Conservation (phyloP, 2,797 vertebrate species). For the Intellagama lesueurii region DNA sequence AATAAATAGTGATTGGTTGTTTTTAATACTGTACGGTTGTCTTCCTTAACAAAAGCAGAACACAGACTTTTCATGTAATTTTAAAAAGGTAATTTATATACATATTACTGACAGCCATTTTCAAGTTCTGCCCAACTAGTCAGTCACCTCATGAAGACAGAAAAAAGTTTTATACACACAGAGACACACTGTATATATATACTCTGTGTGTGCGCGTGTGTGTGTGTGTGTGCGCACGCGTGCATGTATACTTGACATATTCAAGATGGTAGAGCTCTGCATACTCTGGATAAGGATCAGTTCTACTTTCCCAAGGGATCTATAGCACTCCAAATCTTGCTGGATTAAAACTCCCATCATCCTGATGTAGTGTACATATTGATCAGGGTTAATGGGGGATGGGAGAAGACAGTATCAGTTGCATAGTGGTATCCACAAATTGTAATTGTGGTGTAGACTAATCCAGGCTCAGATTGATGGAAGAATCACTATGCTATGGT, state of each 20-base stretch:
- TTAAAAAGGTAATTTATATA: constrained; percentile 23
- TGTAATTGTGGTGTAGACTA: too few species aligned
- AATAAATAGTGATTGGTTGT: constrained; percentile 35
- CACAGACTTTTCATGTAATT: constrained; percentile 8
- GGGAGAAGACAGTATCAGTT: too few species aligned
- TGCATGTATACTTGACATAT: not conserved
- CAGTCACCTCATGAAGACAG: not conserved
- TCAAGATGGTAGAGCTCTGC: not conserved
- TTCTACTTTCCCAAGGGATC: not conserved
- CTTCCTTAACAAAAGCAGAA: constrained; percentile 19
- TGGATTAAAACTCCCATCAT: not conserved
- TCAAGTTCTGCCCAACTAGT: constrained; percentile 14
- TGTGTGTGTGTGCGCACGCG: too few species aligned
- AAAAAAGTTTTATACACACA: not conserved
- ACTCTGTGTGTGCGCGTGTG: too few species aligned
- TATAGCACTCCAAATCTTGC: not conserved
- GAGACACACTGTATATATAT: too few species aligned
- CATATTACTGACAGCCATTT: constrained; percentile 17
- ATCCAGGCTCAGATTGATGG: too few species aligned
- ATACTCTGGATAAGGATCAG: not conserved
- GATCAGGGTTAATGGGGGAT: too few species aligned
- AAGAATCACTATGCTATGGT: too few species aligned
- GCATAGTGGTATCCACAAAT: too few species aligned
- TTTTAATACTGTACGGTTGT: not conserved
- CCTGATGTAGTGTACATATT: not conserved